A percentile compares a stretch with the other conserved stretches of the same genome.
Conservation (phyloP, 2,113 vertebrate genomes). For the Leptosomus discolor region DNA sequence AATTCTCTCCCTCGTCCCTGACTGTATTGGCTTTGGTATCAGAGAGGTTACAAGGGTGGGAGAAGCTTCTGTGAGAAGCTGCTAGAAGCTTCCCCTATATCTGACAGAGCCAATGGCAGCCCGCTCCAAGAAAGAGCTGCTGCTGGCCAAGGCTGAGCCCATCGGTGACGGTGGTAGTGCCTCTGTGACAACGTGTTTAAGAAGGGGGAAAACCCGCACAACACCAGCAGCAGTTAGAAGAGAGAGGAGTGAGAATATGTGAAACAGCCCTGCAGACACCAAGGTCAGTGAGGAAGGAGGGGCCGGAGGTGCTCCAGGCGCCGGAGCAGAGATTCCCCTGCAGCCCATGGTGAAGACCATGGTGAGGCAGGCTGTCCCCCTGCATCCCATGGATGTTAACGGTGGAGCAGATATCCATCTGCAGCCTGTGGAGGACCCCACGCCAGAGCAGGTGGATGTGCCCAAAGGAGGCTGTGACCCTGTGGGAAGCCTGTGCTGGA, state of each 20-base stretch:
- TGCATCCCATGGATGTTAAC: too few relatives aligned
- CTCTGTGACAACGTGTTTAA: background rate
- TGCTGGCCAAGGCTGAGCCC: background rate
- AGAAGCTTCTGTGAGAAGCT: background rate
- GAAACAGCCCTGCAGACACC: background rate
- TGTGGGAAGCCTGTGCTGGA: background rate
- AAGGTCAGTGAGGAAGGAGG: background rate
- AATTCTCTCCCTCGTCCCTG: background rate
- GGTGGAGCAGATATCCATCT: background rate
- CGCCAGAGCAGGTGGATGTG: too few relatives aligned
- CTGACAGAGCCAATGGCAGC: background rate
- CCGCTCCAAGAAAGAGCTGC: background rate
- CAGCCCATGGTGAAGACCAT: background rate
- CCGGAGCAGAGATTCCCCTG: background rate
- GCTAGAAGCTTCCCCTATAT: accelerated
- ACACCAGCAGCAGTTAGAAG: too few relatives aligned
- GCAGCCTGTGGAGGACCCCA: too few relatives aligned
- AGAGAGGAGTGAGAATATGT: background rate
- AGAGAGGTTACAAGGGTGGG: too few relatives aligned
- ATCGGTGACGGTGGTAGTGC: accelerated
- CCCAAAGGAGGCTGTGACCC: background rate
- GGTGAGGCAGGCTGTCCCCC: background rate
- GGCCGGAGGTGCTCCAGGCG: background rate
- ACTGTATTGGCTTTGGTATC: background rate
- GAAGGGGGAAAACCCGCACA: accelerated